These are phyloP conservation scores for Rhombomys opimus DNA, from an alignment of 2,113 vertebrate genomes.

Conservation along the genomic window DNA sequence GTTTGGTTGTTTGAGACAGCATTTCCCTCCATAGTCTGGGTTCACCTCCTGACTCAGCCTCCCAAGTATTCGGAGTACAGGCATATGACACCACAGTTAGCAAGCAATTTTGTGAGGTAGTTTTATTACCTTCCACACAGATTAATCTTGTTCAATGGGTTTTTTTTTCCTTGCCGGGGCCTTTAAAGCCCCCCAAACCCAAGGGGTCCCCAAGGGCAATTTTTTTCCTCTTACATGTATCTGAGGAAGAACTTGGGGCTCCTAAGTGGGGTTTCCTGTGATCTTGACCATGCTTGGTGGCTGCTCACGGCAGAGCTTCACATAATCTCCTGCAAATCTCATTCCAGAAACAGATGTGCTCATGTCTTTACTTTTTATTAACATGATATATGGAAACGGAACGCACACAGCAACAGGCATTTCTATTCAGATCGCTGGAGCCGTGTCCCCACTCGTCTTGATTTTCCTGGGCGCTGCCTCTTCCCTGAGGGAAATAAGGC, in stretches of 20 bases:
- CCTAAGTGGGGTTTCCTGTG: not conserved
- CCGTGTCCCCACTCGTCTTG: not conserved
- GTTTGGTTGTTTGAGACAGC: not conserved
- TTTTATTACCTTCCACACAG: not conserved
- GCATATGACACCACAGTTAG: not conserved
- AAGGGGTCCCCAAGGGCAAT: not conserved
- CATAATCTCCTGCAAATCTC: not conserved
- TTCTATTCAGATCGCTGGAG: not conserved
- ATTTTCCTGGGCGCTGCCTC: not conserved
- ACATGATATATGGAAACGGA: not conserved
- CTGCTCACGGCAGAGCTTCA: not conserved
- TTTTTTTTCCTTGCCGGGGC: not conserved
- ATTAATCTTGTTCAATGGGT: not conserved
- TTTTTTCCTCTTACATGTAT: not conserved
- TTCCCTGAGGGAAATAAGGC: not conserved
- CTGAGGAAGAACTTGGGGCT: not conserved
- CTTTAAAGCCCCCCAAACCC: not conserved
- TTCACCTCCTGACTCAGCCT: not conserved
- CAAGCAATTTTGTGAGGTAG: constrained; percentile 30
- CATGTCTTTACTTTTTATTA: not conserved
- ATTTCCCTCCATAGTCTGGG: not conserved
- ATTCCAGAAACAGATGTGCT: not conserved
- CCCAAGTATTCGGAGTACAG: not conserved
- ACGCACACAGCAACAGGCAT: not conserved
- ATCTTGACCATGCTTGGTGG: not conserved